Conservation (phyloP, 2,797 vertebrate genomes). For the Sebastes iracundus region DNA sequence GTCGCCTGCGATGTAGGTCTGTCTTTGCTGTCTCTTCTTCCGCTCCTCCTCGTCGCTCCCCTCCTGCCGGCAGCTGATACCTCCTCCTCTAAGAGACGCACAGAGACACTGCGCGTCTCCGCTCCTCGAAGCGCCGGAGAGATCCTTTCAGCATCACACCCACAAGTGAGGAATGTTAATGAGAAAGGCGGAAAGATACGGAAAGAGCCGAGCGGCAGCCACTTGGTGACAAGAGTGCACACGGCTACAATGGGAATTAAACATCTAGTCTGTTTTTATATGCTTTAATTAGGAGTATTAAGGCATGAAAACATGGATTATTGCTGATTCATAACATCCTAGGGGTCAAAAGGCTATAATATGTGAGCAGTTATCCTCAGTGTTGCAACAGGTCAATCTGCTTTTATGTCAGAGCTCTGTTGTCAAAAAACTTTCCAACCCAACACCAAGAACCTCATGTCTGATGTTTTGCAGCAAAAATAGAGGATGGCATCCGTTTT, state of each 20-base stretch:
- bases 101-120: slow-evolving; percentile 78
- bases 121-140: slow-evolving; percentile 65
- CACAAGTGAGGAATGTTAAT: slow-evolving; percentile 79
- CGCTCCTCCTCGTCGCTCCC: slow-evolving; percentile 69
- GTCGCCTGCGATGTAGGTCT: slow-evolving; percentile 53
- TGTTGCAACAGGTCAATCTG: not conserved
- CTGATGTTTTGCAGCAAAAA: no score
- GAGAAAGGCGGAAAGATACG: slow-evolving; percentile 66
- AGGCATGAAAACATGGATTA: no score
- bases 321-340: not conserved
- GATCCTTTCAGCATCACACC: slow-evolving; percentile 74
- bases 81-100: slow-evolving; percentile 76
- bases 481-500: no score
- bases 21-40: slow-evolving; percentile 41
- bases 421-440: not conserved
- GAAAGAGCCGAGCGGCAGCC: slow-evolving; percentile 57
- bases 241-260: not conserved
- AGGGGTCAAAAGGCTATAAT: not conserved
- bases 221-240: slow-evolving; percentile 8
- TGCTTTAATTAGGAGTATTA: not conserved
- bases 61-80: slow-evolving; percentile 78
- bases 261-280: not conserved
- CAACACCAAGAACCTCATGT: not conserved
- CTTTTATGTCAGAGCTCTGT: not conserved
- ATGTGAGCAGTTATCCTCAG: not conserved